phyloP scores from a whole-genome alignment of 1,140 invertebrate species.

The Trissolcus basalis region DNA sequence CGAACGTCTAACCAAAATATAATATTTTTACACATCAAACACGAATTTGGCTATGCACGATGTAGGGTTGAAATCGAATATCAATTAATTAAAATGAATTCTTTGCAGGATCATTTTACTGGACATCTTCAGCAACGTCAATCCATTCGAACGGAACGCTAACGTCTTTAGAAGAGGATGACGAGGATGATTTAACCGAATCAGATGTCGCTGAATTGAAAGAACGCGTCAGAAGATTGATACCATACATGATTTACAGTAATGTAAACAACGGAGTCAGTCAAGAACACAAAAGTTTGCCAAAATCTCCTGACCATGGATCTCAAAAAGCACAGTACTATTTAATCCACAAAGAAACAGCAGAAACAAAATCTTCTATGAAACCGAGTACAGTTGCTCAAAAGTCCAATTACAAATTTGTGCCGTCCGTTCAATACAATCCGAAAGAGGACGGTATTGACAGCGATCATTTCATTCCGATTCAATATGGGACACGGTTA shows the following conservation, averaged over 20 bases:
- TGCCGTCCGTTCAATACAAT: conserved; percentile 73
- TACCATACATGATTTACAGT: conserved; percentile 89
- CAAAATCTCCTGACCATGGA: conserved; percentile 4
- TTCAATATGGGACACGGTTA: conserved; percentile 63
- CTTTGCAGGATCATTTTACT: conserved; percentile 56
- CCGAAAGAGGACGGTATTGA: conserved; percentile 65
- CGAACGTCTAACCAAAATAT: no score
- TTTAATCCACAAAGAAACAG: conserved; percentile 24
- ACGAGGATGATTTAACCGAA: conserved; percentile 56
- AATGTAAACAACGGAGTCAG: conserved; percentile 79
- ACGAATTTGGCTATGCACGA: no score
- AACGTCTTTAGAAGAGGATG: conserved; percentile 43
- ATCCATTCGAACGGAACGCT: conserved; percentile 45
- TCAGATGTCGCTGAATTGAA: conserved; percentile 70
- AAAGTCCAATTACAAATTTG: conserved; percentile 64
- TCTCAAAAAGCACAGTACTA: conserved; percentile 35
- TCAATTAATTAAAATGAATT: no score
- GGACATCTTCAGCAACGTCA: conserved; percentile 2
- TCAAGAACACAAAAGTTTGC: conserved; percentile 22
- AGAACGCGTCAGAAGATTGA: conserved; percentile 83
- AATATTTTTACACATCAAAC: no score
- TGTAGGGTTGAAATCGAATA: no score
- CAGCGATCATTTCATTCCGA: conserved; percentile 68
- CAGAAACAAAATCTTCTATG: conserved; percentile 8
- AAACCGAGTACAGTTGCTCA: conserved; percentile 19